A percentile compares a stretch with the other conserved stretches of the same genome.
These are phyloP conservation scores for Augochlora pura DNA, from an alignment of 1,140 invertebrate species.

Conservation along the genomic window DNA sequence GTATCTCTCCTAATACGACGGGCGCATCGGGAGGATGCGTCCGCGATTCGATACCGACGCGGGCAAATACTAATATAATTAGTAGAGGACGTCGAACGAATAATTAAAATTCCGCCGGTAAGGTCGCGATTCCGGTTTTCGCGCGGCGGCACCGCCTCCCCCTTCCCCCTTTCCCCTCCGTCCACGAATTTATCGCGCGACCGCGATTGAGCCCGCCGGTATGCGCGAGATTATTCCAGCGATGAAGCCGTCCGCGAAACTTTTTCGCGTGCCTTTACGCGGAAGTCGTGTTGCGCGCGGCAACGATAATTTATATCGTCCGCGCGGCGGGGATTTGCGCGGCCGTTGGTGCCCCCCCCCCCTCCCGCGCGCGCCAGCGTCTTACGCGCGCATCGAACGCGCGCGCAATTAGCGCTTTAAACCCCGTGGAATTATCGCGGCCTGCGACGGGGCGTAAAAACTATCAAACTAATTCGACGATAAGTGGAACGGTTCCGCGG, in stretches of 20 bases:
- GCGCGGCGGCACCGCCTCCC: no score
- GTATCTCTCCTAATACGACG: no score
- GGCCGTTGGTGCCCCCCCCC: no score
- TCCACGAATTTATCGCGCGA: not conserved
- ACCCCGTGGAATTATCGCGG: not conserved
- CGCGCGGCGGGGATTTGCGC: not conserved
- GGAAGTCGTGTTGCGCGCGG: not conserved
- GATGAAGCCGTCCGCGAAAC: not conserved
- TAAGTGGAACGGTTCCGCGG: not conserved
- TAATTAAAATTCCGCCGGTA: constrained; percentile 1
- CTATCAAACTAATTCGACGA: not conserved
- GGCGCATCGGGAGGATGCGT: not conserved
- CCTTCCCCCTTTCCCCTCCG: no score
- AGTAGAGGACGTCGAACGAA: no score
- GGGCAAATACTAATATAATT: no score
- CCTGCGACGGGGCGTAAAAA: no score
- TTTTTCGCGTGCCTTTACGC: constrained; percentile 1
- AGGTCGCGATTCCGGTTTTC: not conserved
- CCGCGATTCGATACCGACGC: no score
- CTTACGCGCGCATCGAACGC: not conserved
- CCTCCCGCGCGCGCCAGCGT: no score
- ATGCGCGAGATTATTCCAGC: constrained; percentile 1
- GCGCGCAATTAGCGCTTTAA: not conserved
- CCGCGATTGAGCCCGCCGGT: not conserved
- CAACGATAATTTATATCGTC: constrained; percentile 4